phyloP scores from a whole-genome alignment of 2,888 invertebrate genomes.

The Netelia inedita region DNA sequence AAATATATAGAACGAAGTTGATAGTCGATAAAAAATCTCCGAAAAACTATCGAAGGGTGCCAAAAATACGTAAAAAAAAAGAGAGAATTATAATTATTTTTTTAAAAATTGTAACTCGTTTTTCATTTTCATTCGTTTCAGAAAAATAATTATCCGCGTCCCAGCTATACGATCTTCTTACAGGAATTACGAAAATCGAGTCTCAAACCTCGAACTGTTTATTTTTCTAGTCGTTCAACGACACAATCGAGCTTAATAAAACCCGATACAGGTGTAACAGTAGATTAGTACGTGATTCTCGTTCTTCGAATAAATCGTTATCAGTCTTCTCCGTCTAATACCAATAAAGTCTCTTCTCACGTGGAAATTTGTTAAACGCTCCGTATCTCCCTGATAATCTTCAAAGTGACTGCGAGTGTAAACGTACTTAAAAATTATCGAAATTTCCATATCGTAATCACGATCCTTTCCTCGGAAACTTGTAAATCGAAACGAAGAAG shows the following conservation, averaged over 20 bases:
- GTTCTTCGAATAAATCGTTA: background rate
- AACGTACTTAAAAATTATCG: no score
- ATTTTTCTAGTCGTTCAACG: background rate
- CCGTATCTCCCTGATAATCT: no score
- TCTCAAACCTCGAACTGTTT: background rate
- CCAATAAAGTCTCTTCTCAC: background rate
- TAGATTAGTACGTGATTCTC: conserved; percentile 29
- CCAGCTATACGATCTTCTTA: background rate
- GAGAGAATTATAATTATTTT: background rate
- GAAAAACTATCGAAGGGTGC: no score
- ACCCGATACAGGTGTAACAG: background rate
- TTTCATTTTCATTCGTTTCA: conserved; percentile 14
- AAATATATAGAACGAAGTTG: no score
- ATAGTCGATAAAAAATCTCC: no score
- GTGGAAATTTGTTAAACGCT: background rate
- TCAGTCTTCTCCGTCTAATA: background rate
- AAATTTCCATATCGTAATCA: no score
- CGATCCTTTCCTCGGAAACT: no score
- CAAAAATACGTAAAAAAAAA: no score
- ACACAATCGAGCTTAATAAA: conserved; percentile 10
- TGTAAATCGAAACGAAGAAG: no score
- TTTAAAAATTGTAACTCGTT: background rate
- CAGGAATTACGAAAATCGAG: background rate
- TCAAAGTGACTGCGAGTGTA: no score
- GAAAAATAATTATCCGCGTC: background rate